Base-by-base conservation (phyloP, 1,140 invertebrate species). In the Linepithema humile region DNA sequence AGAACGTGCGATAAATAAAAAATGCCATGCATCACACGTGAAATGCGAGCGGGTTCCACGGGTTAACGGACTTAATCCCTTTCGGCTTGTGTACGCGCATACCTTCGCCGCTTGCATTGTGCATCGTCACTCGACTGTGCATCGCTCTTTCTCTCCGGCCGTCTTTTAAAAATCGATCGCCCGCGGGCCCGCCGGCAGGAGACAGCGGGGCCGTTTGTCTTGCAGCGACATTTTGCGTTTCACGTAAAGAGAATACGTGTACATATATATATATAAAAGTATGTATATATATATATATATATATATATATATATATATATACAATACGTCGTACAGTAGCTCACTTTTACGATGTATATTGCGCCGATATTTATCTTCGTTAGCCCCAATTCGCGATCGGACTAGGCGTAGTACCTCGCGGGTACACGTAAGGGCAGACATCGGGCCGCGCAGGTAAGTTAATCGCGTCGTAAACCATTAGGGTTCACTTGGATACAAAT, bases 401-500 rank as follows among this genome's bases (percentile, higher is more conserved):
- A 50, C 60, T 55, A 55, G 45, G 23, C 45, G 45, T 53, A n/a
- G 45, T 45, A 12, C 32, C 15, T 67, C 45, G 60, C 23, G 45
- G 74, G 3, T 26, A 23, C 48, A 67, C 32, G 74, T 67, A 78
- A 69, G 62, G 62, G 45, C 23, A 40, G 62, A 55, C 55, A 69
- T 17, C 45, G 60, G 38, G 45, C 20, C 59, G 48, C 45, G 62
- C 45, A 40, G 60, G 7, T 62, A 26, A 55, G 75, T 55, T 78
- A 78, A 78, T 78, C 60, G 75, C 75, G 69, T 78, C 45, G 74
- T 77, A 77, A 77, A 64, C 73, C 59, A 77, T 77, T 77, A 77
- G 73, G 73, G 73, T 20, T 43, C n/a, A n/a, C n/a, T n/a, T 45
- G 73, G 59, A 23, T 77, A 77, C 59, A 64, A 77, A 77, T 64